These are phyloP conservation scores for Apamea crenata DNA, from an alignment of 2,888 invertebrate species.

Conservation along the genomic window DNA sequence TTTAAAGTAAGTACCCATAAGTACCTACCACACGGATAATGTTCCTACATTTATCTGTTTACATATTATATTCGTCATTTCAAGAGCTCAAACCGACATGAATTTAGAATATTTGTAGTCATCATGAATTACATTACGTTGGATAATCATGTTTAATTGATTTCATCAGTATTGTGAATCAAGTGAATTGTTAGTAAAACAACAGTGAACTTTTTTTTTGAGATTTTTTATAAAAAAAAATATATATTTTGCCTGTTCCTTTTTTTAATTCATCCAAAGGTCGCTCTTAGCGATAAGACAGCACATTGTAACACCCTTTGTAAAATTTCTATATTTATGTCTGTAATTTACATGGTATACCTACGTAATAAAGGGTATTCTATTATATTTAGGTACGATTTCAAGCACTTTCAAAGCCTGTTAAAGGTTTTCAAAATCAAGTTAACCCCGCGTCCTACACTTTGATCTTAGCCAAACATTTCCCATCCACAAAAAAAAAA, in stretches of 20 bases:
- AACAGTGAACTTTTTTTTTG: not conserved
- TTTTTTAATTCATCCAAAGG: too few relatives aligned
- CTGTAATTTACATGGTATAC: too few relatives aligned
- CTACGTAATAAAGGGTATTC: too few relatives aligned
- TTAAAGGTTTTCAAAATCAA: not conserved
- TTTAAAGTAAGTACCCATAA: not conserved
- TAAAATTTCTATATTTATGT: too few relatives aligned
- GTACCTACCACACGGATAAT: not conserved
- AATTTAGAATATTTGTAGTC: conserved; percentile 37
- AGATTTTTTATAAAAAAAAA: not conserved
- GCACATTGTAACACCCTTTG: too few relatives aligned
- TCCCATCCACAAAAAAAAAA: too few relatives aligned
- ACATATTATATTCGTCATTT: conserved; percentile 3
- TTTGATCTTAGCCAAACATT: too few relatives aligned
- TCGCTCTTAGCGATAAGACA: too few relatives aligned
- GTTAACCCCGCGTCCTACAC: not conserved
- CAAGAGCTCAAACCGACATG: not conserved
- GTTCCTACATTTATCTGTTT: not conserved
- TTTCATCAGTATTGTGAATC: conserved; percentile 33
- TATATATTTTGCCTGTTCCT: too few relatives aligned
- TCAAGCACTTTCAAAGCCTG: not conserved
- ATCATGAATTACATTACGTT: conserved; percentile 23
- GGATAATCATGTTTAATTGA: conserved; percentile 37
- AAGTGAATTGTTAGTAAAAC: not conserved
- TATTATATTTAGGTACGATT: not conserved